Base-by-base conservation (phyloP, 2,113 vertebrate species). In the Catharus minimus region DNA sequence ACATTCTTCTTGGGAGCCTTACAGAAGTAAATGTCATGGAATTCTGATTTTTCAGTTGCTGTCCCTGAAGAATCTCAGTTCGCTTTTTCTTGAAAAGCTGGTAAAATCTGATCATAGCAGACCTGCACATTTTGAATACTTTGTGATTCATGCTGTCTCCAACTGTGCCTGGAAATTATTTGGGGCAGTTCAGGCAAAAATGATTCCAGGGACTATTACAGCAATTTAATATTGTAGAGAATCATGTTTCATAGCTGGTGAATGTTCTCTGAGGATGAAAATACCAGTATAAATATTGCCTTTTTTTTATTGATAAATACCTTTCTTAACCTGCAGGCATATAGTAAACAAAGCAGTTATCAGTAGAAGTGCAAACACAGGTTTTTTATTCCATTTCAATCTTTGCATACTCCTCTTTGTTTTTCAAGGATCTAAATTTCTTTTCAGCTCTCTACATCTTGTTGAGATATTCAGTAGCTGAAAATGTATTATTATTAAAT, bases 401-500 rank as follows among this genome's bases (percentile, higher is more conserved):
- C 5, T 69, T 69, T 46, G 4, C 19, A 57, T 38, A 81, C 20
- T 53, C 6, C 2, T 62, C 13, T 85, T 89, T 82, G 24, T 53
- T 90, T 94, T 88, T 33, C 38, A 90, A 77, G 20, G 12, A 67
- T 60, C 30, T 32, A 86, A 84, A 90, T 64, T 90, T 86, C 44
- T 84, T 86, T 75, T 30, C 13, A 41, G 13, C 27, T 75, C 36
- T 78, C 60, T 92, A 49, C 24, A 65, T 5, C 27, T 84, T 90
- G 12, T 74, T 84, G 57, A 86, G 80, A 60, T 57, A 64, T 64
- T 82, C 83, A 80, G 72, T 56, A 82, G 18, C 8, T 74, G 44
- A 67, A 92, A 89, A 66, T 64, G 5, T 67, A n/a, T 80, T 86
- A 49, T 78, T 87, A 77, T 87, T 87, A 88, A 92, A 81, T 49